Evolutionary conservation across 2,888 invertebrate species (phyloP).

Genomic region (Macropis europaea): DNA sequence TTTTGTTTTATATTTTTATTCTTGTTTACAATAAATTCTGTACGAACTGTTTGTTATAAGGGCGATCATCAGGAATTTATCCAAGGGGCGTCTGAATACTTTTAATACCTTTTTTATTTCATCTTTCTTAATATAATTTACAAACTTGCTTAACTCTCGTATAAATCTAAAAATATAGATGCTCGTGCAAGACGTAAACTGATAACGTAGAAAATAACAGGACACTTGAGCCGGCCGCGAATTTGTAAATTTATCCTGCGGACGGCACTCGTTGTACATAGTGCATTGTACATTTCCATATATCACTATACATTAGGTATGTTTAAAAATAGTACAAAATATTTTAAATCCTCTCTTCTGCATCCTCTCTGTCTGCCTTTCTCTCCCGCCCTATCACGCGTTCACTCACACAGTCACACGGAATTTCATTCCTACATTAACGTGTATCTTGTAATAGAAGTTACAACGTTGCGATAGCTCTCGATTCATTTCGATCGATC

Average conservation of each 20-base stretch:
- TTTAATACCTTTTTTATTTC: constrained; percentile 68
- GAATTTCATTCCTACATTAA: constrained; percentile 48
- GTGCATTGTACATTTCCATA: constrained; percentile 69
- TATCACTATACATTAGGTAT: constrained; percentile 63
- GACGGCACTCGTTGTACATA: constrained; percentile 60
- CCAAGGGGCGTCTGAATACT: not conserved
- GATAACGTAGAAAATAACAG: constrained; percentile 71
- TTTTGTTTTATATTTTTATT: too few species aligned
- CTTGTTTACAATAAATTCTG: too few species aligned
- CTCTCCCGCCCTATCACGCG: not conserved
- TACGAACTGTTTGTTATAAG: too few species aligned
- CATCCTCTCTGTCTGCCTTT: not conserved
- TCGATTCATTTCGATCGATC: not conserved
- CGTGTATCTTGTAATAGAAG: constrained; percentile 19
- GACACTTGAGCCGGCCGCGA: constrained; percentile 62
- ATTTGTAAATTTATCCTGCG: constrained; percentile 52
- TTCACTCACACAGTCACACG: not conserved
- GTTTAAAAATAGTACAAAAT: constrained; percentile 54
- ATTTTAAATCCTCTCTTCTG: constrained; percentile 22
- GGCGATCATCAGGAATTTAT: too few species aligned
- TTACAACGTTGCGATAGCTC: constrained; percentile 15
- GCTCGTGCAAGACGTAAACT: constrained; percentile 69
- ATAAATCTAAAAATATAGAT: constrained; percentile 74
- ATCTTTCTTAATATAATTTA: constrained; percentile 77
- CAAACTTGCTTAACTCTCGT: constrained; percentile 73